phyloP scores from a whole-genome alignment of 2,888 invertebrate species.

The Osedax fenrisi region DNA sequence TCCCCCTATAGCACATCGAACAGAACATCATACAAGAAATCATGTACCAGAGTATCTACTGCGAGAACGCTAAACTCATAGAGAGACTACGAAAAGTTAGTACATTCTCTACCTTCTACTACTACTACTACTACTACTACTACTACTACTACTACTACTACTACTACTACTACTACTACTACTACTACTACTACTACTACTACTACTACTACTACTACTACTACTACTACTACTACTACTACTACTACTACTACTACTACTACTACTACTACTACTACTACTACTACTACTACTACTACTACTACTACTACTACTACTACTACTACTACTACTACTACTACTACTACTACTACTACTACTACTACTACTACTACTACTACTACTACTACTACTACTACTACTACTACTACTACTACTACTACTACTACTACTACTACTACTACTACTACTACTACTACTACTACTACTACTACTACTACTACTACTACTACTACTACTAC shows the following conservation, averaged over 20 bases:
- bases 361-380: background rate
- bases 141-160: background rate
- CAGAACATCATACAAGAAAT: too few relatives aligned
- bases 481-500: conserved; percentile 5
- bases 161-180: conserved; percentile 1
- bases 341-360: conserved; percentile 1
- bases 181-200: background rate
- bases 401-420: background rate
- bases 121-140: background rate
- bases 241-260: conserved; percentile 5
- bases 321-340: background rate
- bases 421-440: conserved; percentile 1
- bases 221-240: background rate
- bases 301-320: conserved; percentile 1
- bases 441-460: conserved; percentile 1
- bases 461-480: conserved; percentile 1
- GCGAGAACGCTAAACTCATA: too few relatives aligned
- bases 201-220: background rate
- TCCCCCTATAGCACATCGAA: too few relatives aligned
- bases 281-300: conserved; percentile 1
- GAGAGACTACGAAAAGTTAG: too few relatives aligned
- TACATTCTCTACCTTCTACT: too few relatives aligned
- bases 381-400: background rate
- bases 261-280: background rate
- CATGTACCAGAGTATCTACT: too few relatives aligned